A percentile compares a stretch with the other conserved stretches of the same genome.
Conservation (phyloP, 2,797 vertebrate genomes). For the Chloroceryle amazona region DNA sequence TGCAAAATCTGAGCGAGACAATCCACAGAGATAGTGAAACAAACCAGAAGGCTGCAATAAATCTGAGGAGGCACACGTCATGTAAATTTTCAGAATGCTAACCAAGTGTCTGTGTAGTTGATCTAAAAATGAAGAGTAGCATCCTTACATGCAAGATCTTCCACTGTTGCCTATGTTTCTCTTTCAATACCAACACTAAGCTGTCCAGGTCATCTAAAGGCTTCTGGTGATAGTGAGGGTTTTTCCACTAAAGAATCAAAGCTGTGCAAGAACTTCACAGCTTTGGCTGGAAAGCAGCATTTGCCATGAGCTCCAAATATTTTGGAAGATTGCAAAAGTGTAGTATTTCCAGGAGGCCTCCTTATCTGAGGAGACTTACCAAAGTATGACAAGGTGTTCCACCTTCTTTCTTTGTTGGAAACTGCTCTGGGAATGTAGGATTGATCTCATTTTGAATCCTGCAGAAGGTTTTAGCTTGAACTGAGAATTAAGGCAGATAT, state of each 20-base stretch:
- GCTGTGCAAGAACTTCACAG: neutral
- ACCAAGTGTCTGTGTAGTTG: neutral
- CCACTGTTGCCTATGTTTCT: rapidly evolving
- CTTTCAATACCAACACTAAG: neutral
- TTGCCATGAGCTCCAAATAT: neutral
- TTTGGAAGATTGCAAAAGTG: neutral
- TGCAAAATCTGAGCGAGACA: neutral
- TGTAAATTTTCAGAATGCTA: neutral
- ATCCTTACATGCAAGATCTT: neutral
- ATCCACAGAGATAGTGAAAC: neutral
- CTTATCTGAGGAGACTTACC: neutral
- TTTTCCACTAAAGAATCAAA: neutral
- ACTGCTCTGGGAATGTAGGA: neutral
- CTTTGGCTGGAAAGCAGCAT: neutral
- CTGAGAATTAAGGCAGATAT: neutral
- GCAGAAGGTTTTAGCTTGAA: neutral
- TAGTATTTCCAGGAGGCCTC: neutral
- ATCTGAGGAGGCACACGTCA: neutral
- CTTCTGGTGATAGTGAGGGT: neutral
- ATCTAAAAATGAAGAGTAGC: neutral
- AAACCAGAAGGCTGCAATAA: neutral
- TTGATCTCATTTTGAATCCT: neutral
- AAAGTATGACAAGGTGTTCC: neutral
- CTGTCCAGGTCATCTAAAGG: neutral
- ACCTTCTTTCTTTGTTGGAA: neutral